Conservation (phyloP, 2,888 invertebrate genomes). For the Keiferia lycopersicella region DNA sequence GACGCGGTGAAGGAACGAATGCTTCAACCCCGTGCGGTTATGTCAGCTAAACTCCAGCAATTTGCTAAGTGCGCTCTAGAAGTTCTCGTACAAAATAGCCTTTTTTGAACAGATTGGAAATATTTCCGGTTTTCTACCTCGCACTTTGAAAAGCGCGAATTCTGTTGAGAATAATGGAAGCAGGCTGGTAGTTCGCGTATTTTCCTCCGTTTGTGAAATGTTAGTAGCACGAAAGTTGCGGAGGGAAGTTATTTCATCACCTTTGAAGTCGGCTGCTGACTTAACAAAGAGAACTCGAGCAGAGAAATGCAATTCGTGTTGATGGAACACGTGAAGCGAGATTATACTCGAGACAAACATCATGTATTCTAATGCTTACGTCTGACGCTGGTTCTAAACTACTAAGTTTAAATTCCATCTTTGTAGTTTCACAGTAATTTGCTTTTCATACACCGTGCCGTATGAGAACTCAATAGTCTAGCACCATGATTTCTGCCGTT, state of each 20-base stretch:
- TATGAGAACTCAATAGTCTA: no score
- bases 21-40: neutral
- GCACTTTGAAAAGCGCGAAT: neutral
- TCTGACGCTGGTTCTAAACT: neutral
- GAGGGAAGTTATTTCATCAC: neutral
- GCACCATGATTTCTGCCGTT: no score
- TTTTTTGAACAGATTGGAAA: neutral
- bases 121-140: neutral
- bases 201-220: slow-evolving; percentile 10
- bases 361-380: neutral
- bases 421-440: no score
- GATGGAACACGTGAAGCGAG: slow-evolving; percentile 31
- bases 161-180: neutral
- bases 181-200: neutral
- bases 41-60: slow-evolving; percentile 10
- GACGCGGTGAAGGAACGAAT: neutral
- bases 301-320: slow-evolving; percentile 36
- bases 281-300: slow-evolving; percentile 22
- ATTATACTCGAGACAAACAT: neutral
- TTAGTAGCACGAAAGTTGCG: slow-evolving; percentile 1
- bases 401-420: no score
- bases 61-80: slow-evolving; percentile 2
- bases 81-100: neutral
- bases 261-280: neutral
- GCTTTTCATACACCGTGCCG: no score